Evolutionary conservation across 1,140 invertebrate genomes (phyloP).

Genomic region (Coenobita brevimanus): DNA sequence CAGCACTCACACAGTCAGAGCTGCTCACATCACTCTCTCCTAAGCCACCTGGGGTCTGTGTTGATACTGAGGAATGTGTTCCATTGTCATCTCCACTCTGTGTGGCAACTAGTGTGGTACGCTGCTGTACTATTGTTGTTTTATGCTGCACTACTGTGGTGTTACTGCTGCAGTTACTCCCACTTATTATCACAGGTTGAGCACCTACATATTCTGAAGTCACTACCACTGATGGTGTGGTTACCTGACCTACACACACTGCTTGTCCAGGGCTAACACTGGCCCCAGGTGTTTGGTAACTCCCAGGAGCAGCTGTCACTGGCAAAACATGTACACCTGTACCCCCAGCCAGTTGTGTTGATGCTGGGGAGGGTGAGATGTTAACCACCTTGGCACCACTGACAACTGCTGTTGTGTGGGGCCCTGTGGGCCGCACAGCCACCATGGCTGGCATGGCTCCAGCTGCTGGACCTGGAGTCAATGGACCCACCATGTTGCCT

Average conservation of each 20-base stretch:
- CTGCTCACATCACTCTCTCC: slow-evolving; percentile 69
- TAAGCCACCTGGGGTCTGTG: slow-evolving; percentile 61
- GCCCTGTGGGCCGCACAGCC: slow-evolving; percentile 59
- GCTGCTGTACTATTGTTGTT: slow-evolving; percentile 62
- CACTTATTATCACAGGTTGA: slow-evolving; percentile 55
- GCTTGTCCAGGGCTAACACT: slow-evolving; percentile 48
- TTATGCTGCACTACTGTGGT: slow-evolving; percentile 62
- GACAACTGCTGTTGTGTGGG: slow-evolving; percentile 57
- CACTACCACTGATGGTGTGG: slow-evolving; percentile 47
- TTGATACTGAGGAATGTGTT: slow-evolving; percentile 68
- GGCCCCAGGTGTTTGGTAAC: slow-evolving; percentile 39
- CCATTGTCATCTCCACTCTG: slow-evolving; percentile 50
- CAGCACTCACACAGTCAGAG: slow-evolving; percentile 58
- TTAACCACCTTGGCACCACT: slow-evolving; percentile 54
- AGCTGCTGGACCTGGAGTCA: slow-evolving; percentile 42
- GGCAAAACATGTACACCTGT: slow-evolving; percentile 54
- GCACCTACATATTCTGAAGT: slow-evolving; percentile 48
- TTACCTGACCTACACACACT: slow-evolving; percentile 44
- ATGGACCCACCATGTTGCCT: slow-evolving; percentile 40
- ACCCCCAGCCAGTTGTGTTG: slow-evolving; percentile 39
- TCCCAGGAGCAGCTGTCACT: slow-evolving; percentile 41
- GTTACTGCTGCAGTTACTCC: slow-evolving; percentile 44
- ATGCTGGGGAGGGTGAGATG: slow-evolving; percentile 53
- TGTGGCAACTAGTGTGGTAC: slow-evolving; percentile 60
- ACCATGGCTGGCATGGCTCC: slow-evolving; percentile 61